Base-by-base conservation (phyloP, 1,140 invertebrate species). In the Diabrotica virgifera region DNA sequence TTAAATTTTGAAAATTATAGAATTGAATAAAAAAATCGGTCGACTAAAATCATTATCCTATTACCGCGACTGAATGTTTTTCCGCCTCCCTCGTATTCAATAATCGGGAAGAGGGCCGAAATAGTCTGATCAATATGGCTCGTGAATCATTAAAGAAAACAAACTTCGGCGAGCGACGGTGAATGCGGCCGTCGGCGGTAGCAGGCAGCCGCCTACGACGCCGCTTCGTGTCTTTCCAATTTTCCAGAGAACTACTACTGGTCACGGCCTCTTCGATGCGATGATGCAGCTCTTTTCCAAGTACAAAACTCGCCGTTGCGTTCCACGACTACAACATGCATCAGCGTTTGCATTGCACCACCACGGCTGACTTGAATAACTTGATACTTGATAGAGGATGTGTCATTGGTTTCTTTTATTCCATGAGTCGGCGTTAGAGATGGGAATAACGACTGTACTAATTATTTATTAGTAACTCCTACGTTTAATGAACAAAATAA, bases 101-200 rank as follows among this genome's bases (percentile, higher is more conserved):
- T 24, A 24, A 24, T 24, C 24, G 24, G 24, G 24, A 24, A 24
- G n/a, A 46, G 40, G 40, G 8, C 40, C n/a, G 40, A 46, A 46
- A 46, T 46, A 46, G 8, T 46, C 40, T 46, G 40, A 46, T 46
- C 40, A 46, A 46, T 46, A 46, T 46, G 40, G n/a, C n/a, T 46
- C 40, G 40, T 46, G 40, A 46, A 46, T 46, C 40, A 46, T 46
- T 46, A 6, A 46, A 46, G 40, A 46, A 46, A 46, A 46, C 11
- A 46, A 46, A 46, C 40, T 8, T 5, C 40, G 40, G 8, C 40
- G 40, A n/a, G 40, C 6, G 40, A n/a, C 6, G 4, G 5, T 46
- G 40, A 8, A 8, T 46, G 40, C 40, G 40, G n/a, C 40, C 40
- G 40, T 2, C 40, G 40, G n/a, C 40, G 40, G n/a, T n/a, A n/a